Evolutionary conservation across 2,888 invertebrate species (phyloP), one percentile per base, ranked within the genome.

Genomic region (Orchesellides sinensis): DNA sequence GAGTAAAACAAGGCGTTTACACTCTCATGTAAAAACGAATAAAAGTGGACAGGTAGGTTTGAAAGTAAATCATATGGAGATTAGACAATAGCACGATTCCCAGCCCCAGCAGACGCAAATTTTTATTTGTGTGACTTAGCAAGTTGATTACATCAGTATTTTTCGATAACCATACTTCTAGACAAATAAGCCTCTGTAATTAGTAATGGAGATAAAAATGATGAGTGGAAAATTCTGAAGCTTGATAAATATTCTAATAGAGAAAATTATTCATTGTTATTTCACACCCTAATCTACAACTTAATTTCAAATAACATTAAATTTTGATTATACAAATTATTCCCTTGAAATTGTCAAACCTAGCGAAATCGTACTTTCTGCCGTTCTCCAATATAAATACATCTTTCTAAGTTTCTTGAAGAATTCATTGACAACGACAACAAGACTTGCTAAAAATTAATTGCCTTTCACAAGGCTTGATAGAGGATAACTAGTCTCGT

Each of bases 381-480:
- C 10, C 10, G n/a, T 40, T 5, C n/a, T 40, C 40, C 40, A 40
- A 40, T 10, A 14, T n/a, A 40, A 40, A 14, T 40, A 40, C 10
- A n/a, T 40, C n/a, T n/a, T n/a, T n/a, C n/a, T n/a, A 40, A n/a
- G n/a, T 40, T 40, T 2, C 40, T 8, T 40, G 40, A 6, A 32
- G 5, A 32, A 32, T 17, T 4, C 52, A 52, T 8, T 52, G 1
- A 4, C 19, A 47, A 47, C 14, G 17, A 47, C 14, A 47, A 47
- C 17, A 17, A 4, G 8, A 47, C 47, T 10, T 10, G 47, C 17
- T 4, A 72, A 35, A 73, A 72, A 73, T 63, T 73, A 73, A 61
- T 73, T 63, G 61, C 68, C 68, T 69, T 73, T 72, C 70, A 72
- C 70, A 72, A 52, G 35, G 49, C 45, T 59, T 59, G 59, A 59